phyloP scores from a whole-genome alignment of 2,797 vertebrate genomes.

The Lycodopsis pacificus region DNA sequence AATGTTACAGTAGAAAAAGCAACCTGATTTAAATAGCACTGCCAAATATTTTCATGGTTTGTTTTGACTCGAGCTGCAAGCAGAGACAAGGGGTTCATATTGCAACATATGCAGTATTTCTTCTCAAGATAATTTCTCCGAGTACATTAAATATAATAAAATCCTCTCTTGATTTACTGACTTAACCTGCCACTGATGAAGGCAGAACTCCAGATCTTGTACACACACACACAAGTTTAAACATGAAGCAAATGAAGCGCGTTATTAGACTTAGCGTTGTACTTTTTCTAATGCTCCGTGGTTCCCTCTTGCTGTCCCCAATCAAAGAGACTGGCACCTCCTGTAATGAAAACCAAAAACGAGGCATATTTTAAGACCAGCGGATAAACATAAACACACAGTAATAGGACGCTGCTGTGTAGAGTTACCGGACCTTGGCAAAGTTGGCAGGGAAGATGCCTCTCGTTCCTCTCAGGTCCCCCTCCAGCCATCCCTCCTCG shows the following conservation, averaged over 20 bases:
- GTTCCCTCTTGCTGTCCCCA: conserved; percentile 80
- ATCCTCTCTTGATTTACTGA: neutral
- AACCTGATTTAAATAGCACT: neutral
- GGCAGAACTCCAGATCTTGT: neutral
- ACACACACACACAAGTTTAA: neutral
- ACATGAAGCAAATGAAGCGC: neutral
- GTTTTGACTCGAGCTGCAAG: neutral
- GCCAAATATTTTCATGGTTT: neutral
- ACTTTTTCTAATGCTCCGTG: conserved; percentile 84
- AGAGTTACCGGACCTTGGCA: conserved; percentile 82
- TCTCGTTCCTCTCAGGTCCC: conserved; percentile 83
- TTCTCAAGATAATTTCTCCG: neutral
- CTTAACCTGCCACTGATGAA: neutral
- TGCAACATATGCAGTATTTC: neutral
- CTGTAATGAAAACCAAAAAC: conserved; percentile 58
- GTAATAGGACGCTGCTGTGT: neutral
- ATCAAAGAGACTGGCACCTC: conserved; percentile 83
- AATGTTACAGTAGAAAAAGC: neutral
- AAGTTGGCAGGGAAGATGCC: conserved; percentile 89
- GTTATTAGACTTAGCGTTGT: conserved; percentile 25
- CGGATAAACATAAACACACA: neutral
- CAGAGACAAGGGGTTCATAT: neutral
- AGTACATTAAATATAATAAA: neutral
- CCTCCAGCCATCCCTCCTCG: conserved; percentile 89
- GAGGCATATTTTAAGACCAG: neutral